Evolutionary conservation across 2,888 invertebrate species (phyloP), one percentile per base, ranked within the genome.

Genomic region (Bimastos eiseni): DNA sequence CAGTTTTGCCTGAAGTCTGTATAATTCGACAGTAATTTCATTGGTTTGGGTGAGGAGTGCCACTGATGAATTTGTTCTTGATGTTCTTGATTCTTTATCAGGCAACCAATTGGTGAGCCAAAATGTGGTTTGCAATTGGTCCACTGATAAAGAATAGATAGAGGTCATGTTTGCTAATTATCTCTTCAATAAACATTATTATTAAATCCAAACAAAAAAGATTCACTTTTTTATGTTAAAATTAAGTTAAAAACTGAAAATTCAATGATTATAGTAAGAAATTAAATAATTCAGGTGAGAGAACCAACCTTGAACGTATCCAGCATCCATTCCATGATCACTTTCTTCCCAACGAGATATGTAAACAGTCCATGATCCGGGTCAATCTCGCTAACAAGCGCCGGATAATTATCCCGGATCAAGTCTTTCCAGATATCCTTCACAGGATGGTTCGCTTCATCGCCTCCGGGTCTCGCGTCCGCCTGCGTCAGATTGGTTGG

Each of bases 391-490:
- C 24, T 36, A 86, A 86, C 86, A 21, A 86, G 37, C 17, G n/a
- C 19, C 86, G 86, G 86, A 86, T 86, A 86, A 36, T 86, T 86
- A 37, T 86, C 86, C 24, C 86, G 86, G 86, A 86, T 86, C 37
- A 86, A 17, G 24, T 86, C 86, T 36, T 24, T 36, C 86, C 86
- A 86, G 37, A 86, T 36, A 24, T 24, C 17, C 86, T 4, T 86
- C 36, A 86, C 36, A 1, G 86, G 86, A 37, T 86, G 21, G 36
- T 36, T 37, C 6, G 11, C 86, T 24, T 36, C 86, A 1, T n/a
- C 70, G 1, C 13, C 30, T 34, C 21, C 86, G 5, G 86, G 86
- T 86, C 86, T 34, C 24, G 86, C 86, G 8, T 86, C 86, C 24
- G 86, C 86, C 24, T 86, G 86, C 36, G 86, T 86, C 86, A 8